These are phyloP conservation scores for Ormia ochracea DNA, from an alignment of 2,888 invertebrate genomes.

Conservation along the genomic window DNA sequence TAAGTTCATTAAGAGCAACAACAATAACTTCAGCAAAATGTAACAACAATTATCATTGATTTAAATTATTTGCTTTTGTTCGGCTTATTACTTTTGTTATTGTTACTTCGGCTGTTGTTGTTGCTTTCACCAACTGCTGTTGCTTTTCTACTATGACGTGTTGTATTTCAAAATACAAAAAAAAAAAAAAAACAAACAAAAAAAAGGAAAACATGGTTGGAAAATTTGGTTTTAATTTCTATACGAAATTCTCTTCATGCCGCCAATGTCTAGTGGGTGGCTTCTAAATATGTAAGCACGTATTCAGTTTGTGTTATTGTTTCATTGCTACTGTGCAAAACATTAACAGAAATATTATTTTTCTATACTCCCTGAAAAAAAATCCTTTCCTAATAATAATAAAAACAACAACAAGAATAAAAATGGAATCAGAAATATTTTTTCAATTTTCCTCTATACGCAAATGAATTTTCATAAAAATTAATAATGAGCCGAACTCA, in stretches of 20 bases:
- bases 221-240: not conserved
- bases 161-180: not conserved
- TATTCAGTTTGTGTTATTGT: too few species aligned
- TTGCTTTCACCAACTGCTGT: not conserved
- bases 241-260: not conserved
- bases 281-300: not conserved
- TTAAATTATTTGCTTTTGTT: slow-evolving; percentile 32
- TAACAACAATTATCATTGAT: slow-evolving; percentile 42
- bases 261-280: not conserved
- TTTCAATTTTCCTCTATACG: not conserved
- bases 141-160: not conserved
- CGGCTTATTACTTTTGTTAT: not conserved
- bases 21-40: slow-evolving; percentile 1
- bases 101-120: not conserved
- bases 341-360: not conserved
- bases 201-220: not conserved
- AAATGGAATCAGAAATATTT: not conserved
- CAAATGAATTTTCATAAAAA: not conserved
- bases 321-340: too few species aligned
- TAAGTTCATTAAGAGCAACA: slow-evolving; percentile 28
- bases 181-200: not conserved
- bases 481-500: too few species aligned
- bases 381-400: not conserved
- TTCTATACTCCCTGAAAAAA: not conserved
- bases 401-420: not conserved